Percentiles rank a stretch among this genome's conserved stretches.
Conservation (phyloP, 2,888 invertebrate genomes). For the Zaprionus lineosus region DNA sequence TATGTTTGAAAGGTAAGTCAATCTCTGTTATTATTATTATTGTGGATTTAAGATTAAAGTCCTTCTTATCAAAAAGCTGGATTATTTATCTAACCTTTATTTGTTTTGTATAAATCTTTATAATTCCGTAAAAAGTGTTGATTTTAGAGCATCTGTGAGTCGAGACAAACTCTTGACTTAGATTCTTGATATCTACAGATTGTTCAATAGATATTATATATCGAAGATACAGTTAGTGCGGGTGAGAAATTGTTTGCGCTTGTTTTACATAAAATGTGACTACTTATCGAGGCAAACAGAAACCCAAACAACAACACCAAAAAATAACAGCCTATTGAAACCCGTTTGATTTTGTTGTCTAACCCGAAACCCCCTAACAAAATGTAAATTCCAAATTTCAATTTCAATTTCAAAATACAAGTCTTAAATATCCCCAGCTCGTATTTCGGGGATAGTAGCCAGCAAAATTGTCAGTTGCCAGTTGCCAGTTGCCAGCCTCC, state of each 20-base stretch:
- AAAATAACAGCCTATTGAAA: constrained; percentile 33
- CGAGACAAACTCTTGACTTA: constrained; percentile 4
- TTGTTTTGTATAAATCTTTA: too few relatives aligned
- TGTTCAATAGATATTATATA: neutral
- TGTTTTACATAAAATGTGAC: constrained; percentile 39
- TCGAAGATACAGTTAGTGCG: neutral
- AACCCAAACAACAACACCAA: neutral
- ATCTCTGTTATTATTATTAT: too few relatives aligned
- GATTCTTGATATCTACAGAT: neutral
- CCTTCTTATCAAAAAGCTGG: too few relatives aligned
- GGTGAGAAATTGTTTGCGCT: too few relatives aligned
- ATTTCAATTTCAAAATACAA: constrained; percentile 37
- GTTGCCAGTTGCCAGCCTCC: too few relatives aligned
- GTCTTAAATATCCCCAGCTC: neutral
- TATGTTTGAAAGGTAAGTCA: too few relatives aligned
- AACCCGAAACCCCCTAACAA: constrained; percentile 23
- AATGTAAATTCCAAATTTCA: constrained; percentile 47
- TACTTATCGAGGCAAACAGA: constrained; percentile 23
- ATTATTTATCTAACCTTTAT: too few relatives aligned
- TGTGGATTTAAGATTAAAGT: too few relatives aligned
- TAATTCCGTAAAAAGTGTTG: too few relatives aligned
- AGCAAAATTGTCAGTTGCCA: too few relatives aligned
- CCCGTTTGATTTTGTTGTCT: constrained; percentile 42
- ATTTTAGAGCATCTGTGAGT: too few relatives aligned
- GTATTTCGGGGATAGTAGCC: too few relatives aligned